These are phyloP conservation scores for Apeira syringaria DNA, from an alignment of 2,888 invertebrate species.

Conservation along the genomic window DNA sequence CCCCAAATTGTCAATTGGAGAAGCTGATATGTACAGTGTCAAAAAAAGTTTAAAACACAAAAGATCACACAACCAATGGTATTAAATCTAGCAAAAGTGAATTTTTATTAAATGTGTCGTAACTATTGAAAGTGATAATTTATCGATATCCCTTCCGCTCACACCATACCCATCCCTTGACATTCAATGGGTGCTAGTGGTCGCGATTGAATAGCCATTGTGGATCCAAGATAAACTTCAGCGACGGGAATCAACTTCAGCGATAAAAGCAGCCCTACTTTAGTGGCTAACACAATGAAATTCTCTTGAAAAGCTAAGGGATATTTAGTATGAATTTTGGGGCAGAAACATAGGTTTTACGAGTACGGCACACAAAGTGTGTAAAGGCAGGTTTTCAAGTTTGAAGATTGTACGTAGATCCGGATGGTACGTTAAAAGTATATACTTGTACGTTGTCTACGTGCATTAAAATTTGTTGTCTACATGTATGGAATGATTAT, in stretches of 20 bases:
- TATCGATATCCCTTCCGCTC: slow-evolving; percentile 4
- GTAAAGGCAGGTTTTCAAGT: no score
- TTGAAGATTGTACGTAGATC: no score
- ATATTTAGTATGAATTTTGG: no score
- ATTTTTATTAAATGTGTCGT: background rate
- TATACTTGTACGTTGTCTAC: no score
- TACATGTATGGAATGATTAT: no score
- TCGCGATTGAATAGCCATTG: slow-evolving; percentile 21
- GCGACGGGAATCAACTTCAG: slow-evolving; percentile 11
- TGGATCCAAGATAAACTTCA: slow-evolving; percentile 17
- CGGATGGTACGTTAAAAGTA: no score
- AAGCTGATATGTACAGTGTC: no score
- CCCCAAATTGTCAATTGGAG: no score
- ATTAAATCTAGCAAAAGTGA: background rate
- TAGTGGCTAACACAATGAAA: slow-evolving; percentile 17
- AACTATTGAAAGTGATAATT: background rate
- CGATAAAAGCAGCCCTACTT: slow-evolving; percentile 14
- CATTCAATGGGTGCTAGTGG: slow-evolving; percentile 13
- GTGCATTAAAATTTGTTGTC: no score
- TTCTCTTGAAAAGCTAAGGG: no score
- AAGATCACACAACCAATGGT: background rate
- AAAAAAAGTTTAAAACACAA: background rate
- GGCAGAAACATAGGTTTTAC: no score
- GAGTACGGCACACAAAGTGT: no score
- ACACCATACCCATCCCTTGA: background rate